Evolutionary conservation across 2,888 invertebrate genomes (phyloP).

Genomic region (Noctuana brunneofusca): DNA sequence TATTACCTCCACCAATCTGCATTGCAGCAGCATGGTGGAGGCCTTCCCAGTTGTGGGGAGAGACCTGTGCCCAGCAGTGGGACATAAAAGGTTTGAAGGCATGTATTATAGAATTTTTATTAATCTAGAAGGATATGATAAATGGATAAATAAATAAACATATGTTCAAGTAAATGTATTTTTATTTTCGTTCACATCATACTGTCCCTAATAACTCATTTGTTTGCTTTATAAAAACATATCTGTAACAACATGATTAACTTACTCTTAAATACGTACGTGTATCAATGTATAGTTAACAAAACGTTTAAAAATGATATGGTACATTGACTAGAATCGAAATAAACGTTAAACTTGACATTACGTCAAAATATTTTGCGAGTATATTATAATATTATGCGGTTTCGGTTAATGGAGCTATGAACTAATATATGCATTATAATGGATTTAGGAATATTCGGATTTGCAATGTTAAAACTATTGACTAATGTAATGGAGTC

Average conservation of each 20-base stretch:
- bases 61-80: too few relatives aligned
- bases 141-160: constrained; percentile 17
- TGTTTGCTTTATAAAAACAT: constrained; percentile 79
- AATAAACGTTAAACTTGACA: constrained; percentile 39
- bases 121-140: not conserved
- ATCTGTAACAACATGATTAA: constrained; percentile 79
- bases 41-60: too few relatives aligned
- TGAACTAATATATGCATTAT: constrained; percentile 21
- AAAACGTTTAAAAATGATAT: constrained; percentile 78
- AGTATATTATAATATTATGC: constrained; percentile 13
- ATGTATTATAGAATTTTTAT: not conserved
- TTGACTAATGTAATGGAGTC: constrained; percentile 9
- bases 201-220: constrained; percentile 75
- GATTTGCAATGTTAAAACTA: constrained; percentile 16
- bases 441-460: constrained; percentile 19
- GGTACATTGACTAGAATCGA: constrained; percentile 75
- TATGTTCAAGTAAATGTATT: constrained; percentile 68
- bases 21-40: too few relatives aligned
- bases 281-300: constrained; percentile 59
- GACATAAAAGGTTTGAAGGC: too few relatives aligned
- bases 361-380: constrained; percentile 28
- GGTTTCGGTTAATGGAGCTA: constrained; percentile 20
- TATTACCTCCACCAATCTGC: too few relatives aligned
- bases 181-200: constrained; percentile 80
- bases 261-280: constrained; percentile 66